Evolutionary conservation across 1,140 invertebrate species (phyloP).

Genomic region (Platyura marginata): DNA sequence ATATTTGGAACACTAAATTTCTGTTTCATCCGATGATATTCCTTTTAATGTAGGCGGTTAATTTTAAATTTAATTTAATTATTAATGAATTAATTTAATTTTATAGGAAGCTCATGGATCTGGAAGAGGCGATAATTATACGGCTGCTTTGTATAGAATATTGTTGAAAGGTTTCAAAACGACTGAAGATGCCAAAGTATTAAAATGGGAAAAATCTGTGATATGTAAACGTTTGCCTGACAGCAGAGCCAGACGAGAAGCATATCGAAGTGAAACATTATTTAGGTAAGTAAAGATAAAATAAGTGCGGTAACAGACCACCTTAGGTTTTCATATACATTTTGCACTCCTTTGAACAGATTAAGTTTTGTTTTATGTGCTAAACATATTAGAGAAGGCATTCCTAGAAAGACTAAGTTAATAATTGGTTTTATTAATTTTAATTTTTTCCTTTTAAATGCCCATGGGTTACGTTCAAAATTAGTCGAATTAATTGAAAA

Average conservation of each 20-base stretch:
- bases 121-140: conserved; percentile 51
- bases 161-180: conserved; percentile 31
- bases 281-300: conserved; percentile 24
- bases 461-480: too few species aligned
- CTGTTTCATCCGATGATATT: too few species aligned
- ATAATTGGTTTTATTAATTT: too few species aligned
- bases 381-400: too few species aligned
- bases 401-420: too few species aligned
- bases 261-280: conserved; percentile 45
- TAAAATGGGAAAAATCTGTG: conserved; percentile 35
- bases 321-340: not conserved
- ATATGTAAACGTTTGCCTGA: conserved; percentile 52
- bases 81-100: too few species aligned
- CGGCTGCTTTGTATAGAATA: conserved; percentile 47
- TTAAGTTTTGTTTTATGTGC: not conserved
- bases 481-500: too few species aligned
- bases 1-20: too few species aligned
- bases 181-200: conserved; percentile 18
- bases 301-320: too few species aligned
- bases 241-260: conserved; percentile 36
- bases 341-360: not conserved
- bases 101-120: conserved; percentile 41
- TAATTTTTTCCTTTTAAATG: too few species aligned
- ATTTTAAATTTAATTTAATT: too few species aligned
- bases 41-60: too few species aligned